Conservation (phyloP, 2,888 invertebrate genomes). For the Drosophila colorata region DNA sequence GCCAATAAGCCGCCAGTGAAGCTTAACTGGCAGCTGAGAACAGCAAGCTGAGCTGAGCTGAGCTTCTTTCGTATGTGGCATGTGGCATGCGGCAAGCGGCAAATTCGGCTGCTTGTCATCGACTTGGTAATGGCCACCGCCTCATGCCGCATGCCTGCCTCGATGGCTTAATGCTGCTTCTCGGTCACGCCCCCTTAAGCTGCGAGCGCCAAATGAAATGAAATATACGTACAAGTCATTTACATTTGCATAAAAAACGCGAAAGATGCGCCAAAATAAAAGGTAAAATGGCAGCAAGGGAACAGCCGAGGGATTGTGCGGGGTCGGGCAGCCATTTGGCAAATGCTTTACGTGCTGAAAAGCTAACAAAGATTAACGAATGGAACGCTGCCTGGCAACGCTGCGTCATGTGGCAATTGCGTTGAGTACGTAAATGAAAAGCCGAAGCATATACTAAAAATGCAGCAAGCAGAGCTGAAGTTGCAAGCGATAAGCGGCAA, state of each 20-base stretch:
- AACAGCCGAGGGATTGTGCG: background rate
- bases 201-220: slow-evolving; percentile 46
- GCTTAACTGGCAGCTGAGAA: slow-evolving; percentile 30
- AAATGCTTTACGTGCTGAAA: slow-evolving; percentile 53
- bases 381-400: slow-evolving; percentile 18
- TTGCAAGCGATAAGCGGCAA: background rate
- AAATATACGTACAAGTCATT: slow-evolving; percentile 58
- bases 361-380: slow-evolving; percentile 65
- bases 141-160: slow-evolving; percentile 9
- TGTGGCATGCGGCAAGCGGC: slow-evolving; percentile 32
- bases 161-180: slow-evolving; percentile 30
- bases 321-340: slow-evolving; percentile 39
- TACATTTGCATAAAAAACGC: slow-evolving; percentile 63
- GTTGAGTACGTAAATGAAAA: slow-evolving; percentile 23
- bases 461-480: slow-evolving; percentile 4
- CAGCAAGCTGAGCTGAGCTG: slow-evolving; percentile 17
- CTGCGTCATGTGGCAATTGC: slow-evolving; percentile 27
- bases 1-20: slow-evolving; percentile 39
- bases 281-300: background rate
- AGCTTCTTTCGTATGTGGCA: slow-evolving; percentile 30
- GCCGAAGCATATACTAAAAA: slow-evolving; percentile 3
- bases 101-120: slow-evolving; percentile 40
- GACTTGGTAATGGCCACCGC: slow-evolving; percentile 16
- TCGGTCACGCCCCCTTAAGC: slow-evolving; percentile 23
- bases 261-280: slow-evolving; percentile 45